phyloP scores from a whole-genome alignment of 2,888 invertebrate genomes.

The Emmelina monodactyla region DNA sequence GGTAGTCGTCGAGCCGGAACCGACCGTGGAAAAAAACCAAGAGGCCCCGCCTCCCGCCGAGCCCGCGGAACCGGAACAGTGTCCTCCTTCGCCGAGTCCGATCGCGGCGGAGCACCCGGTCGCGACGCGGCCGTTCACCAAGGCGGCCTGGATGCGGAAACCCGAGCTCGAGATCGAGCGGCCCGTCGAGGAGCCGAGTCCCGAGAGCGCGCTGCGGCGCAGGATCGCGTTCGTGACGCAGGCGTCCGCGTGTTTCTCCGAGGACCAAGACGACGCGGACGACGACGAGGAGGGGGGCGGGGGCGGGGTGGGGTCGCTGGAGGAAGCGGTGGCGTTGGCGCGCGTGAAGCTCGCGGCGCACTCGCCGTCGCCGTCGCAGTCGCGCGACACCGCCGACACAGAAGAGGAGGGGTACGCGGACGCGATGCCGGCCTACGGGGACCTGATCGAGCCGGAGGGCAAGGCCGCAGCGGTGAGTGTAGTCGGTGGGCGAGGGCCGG shows the following conservation, averaged over 20 bases:
- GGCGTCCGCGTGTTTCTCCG: slow-evolving; percentile 55
- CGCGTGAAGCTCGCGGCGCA: slow-evolving; percentile 51
- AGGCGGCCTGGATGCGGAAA: slow-evolving; percentile 59
- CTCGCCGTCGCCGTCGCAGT: slow-evolving; percentile 40
- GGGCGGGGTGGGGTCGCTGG: slow-evolving; percentile 55
- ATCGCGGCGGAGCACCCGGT: slow-evolving; percentile 55
- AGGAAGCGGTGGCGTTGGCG: slow-evolving; percentile 58
- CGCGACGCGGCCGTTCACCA: slow-evolving; percentile 61
- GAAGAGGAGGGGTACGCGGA: slow-evolving; percentile 55
- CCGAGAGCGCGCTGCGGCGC: slow-evolving; percentile 49
- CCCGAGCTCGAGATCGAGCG: slow-evolving; percentile 46
- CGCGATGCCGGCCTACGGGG: slow-evolving; percentile 62
- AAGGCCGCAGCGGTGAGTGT: slow-evolving; percentile 32
- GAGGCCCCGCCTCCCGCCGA: slow-evolving; percentile 11
- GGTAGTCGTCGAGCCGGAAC: slow-evolving; percentile 11
- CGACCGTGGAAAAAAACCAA: slow-evolving; percentile 4
- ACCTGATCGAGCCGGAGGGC: slow-evolving; percentile 53
- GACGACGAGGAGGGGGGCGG: slow-evolving; percentile 37
- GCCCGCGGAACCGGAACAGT: slow-evolving; percentile 16
- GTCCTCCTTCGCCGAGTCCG: slow-evolving; percentile 33
- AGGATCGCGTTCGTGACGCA: slow-evolving; percentile 65
- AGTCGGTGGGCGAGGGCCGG: slow-evolving; percentile 33
- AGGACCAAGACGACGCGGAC: slow-evolving; percentile 50
- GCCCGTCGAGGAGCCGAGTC: slow-evolving; percentile 50
- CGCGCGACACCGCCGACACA: slow-evolving; percentile 43